These are phyloP conservation scores for Passer domesticus DNA, from an alignment of 2,113 vertebrate species.

Conservation along the genomic window DNA sequence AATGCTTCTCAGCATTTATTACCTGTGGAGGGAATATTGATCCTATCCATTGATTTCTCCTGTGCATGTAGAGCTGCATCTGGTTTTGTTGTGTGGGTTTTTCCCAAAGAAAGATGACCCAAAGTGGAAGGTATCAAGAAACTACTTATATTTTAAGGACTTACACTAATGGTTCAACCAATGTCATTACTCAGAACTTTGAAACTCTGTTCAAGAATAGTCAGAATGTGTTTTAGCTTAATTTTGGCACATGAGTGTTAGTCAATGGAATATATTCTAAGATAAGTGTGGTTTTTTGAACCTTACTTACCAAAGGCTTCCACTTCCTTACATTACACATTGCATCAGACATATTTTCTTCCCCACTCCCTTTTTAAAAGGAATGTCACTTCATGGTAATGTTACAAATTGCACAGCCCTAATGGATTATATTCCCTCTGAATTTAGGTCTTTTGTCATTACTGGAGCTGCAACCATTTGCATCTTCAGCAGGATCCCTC, in stretches of 20 bases:
- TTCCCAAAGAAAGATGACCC: slow-evolving; percentile 55
- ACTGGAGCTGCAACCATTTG: neutral
- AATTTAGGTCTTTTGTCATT: neutral
- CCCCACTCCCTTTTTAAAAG: neutral
- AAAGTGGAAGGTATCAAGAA: slow-evolving; percentile 69
- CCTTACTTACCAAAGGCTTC: neutral
- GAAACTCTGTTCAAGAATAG: slow-evolving; percentile 39
- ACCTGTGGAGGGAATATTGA: slow-evolving; percentile 80
- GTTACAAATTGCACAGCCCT: neutral
- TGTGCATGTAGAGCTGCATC: slow-evolving; percentile 61
- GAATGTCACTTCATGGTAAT: neutral
- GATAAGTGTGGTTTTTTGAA: neutral
- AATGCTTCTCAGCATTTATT: slow-evolving; percentile 84
- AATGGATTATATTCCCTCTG: neutral
- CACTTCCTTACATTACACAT: neutral
- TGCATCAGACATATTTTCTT: neutral
- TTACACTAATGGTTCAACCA: slow-evolving; percentile 58
- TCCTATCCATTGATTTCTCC: slow-evolving; percentile 75
- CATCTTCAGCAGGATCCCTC: neutral
- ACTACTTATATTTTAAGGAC: slow-evolving; percentile 65
- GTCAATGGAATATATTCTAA: slow-evolving; percentile 6
- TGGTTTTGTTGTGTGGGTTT: slow-evolving; percentile 28
- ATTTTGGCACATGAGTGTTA: slow-evolving; percentile 9
- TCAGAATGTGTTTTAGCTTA: slow-evolving; percentile 52
- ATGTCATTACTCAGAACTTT: slow-evolving; percentile 56